A percentile compares a stretch with the other conserved stretches of the same genome.
phyloP scores from a whole-genome alignment of 2,113 vertebrate genomes.

The Caretta caretta region DNA sequence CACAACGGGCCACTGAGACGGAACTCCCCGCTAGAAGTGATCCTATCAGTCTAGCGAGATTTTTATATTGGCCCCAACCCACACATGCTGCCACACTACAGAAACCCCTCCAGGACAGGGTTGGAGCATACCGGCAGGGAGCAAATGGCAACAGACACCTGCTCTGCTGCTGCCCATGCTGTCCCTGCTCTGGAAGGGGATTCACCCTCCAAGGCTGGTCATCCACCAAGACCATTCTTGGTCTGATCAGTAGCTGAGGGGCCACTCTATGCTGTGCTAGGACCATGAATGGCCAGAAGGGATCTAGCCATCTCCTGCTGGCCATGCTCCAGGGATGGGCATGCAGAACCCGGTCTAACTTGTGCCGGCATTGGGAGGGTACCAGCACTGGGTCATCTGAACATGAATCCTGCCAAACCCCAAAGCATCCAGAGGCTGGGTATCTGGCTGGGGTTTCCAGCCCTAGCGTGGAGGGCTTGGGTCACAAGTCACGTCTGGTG shows the following conservation, averaged over 20 bases:
- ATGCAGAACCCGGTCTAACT: too few relatives aligned
- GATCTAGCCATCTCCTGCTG: neutral
- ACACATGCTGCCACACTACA: neutral
- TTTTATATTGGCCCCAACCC: neutral
- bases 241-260: neutral
- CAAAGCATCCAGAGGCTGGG: neutral
- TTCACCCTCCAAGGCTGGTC: neutral
- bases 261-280: too few relatives aligned
- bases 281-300: neutral
- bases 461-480: too few relatives aligned
- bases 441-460: neutral
- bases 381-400: neutral
- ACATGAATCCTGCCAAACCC: neutral
- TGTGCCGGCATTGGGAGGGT: too few relatives aligned
- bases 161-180: neutral
- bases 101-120: neutral
- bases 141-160: neutral
- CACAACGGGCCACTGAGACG: neutral
- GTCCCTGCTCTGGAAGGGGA: neutral
- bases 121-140: neutral
- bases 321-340: neutral
- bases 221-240: neutral
- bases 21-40: neutral
- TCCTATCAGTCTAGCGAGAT: neutral
- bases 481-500: fast-evolving